phyloP scores from a whole-genome alignment of 2,888 invertebrate species.

The Apamea epomidion region DNA sequence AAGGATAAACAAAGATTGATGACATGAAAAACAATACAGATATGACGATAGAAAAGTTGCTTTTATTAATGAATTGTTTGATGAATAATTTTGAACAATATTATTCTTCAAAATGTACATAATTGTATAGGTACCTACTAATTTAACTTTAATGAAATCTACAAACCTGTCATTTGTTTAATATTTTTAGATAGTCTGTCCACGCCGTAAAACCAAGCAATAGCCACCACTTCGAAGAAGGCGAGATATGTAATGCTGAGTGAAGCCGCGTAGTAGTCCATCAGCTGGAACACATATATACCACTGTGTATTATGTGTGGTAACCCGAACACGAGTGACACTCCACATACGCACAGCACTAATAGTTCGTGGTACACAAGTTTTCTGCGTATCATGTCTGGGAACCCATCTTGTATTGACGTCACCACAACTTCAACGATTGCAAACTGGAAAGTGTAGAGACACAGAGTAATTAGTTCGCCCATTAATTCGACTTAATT shows the following conservation, averaged over 20 bases:
- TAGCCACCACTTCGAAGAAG: conserved; percentile 97
- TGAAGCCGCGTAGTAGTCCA: conserved; percentile 98
- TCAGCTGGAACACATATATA: conserved; percentile 97
- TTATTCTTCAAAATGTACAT: background rate
- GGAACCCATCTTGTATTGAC: conserved; percentile 98
- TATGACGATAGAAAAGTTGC: conserved; percentile 1
- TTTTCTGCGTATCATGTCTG: conserved; percentile 95
- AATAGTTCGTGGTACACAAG: conserved; percentile 96
- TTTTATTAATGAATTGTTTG: background rate
- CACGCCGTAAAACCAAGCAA: conserved; percentile 98
- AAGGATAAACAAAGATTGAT: conserved; percentile 29
- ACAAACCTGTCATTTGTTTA: conserved; percentile 96
- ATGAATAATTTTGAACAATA: background rate
- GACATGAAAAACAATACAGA: conserved; percentile 14
- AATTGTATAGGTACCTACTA: background rate
- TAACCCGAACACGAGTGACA: conserved; percentile 96
- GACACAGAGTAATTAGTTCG: conserved; percentile 35
- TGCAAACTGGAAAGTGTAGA: conserved; percentile 93
- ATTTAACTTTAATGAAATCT: conserved; percentile 9
- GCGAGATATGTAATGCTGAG: conserved; percentile 97
- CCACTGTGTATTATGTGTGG: conserved; percentile 97
- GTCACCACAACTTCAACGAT: conserved; percentile 98
- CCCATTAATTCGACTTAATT: conserved; percentile 10
- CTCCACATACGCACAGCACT: conserved; percentile 95
- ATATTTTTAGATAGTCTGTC: conserved; percentile 95